Conservation (phyloP, 2,888 invertebrate genomes). For the Leptopilina syphax region DNA sequence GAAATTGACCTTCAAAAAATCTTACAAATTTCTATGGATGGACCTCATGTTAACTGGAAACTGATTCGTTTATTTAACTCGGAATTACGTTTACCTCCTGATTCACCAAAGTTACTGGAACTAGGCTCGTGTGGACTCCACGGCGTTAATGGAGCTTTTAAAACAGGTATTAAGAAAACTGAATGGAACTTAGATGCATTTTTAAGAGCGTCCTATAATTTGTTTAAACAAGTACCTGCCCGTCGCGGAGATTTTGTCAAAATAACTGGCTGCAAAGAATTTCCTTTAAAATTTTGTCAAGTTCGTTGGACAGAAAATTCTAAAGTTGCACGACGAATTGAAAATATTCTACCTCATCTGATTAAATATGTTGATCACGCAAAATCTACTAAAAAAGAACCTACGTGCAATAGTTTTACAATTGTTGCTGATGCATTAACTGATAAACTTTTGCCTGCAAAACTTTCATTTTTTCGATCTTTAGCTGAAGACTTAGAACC, state of each 20-base stretch:
- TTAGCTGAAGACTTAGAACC: conserved; percentile 52
- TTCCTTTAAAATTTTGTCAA: conserved; percentile 44
- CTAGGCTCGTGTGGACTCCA: not conserved
- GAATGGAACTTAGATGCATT: conserved; percentile 30
- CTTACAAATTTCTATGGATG: not conserved
- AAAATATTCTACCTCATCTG: not conserved
- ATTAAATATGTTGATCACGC: not conserved
- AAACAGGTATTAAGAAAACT: conserved; percentile 35
- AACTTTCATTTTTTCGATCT: conserved; percentile 50
- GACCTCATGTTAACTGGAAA: not conserved
- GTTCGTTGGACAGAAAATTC: conserved; percentile 43
- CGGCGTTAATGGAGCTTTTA: not conserved
- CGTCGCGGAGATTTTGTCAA: conserved; percentile 14
- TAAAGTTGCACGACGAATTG: conserved; percentile 7
- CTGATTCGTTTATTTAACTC: not conserved
- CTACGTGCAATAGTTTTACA: conserved; percentile 49
- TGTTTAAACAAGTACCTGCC: not conserved
- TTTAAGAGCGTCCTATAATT: conserved; percentile 1
- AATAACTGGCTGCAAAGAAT: conserved; percentile 32
- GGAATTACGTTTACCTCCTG: not conserved
- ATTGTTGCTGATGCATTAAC: conserved; percentile 41
- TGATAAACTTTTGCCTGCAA: conserved; percentile 47
- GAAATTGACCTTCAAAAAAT: not conserved
- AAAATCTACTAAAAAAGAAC: conserved; percentile 38
- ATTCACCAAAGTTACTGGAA: not conserved